Evolutionary conservation across 2,888 invertebrate genomes (phyloP), one percentile per base, ranked within the genome.

Genomic region (Balanococcus diminutus): DNA sequence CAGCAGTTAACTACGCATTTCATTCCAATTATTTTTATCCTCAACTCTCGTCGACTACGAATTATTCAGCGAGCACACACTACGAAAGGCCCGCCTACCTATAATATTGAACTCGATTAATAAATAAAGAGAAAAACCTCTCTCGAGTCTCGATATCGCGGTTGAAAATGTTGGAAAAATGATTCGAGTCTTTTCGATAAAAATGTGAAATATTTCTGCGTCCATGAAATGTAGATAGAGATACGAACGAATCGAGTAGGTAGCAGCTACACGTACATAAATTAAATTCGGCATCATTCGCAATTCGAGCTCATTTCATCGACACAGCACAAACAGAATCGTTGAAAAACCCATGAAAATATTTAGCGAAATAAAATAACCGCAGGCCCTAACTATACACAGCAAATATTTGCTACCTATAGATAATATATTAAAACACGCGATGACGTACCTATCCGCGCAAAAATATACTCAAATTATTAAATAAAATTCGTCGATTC

Each of bases 141-240:
- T 4, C 72, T 72, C n/a, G n/a, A n/a, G n/a, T n/a, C 8, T 56
- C 31, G 72, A 72, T 31, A 72, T 8, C 5, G 67, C 25, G 1
- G 0, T 51, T n/a, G n/a, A 51, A 67, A 22, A 19, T 9, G 72
- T 31, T 72, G 2, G 16, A 72, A 72, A 72, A 72, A 72, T 67
- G 31, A 72, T 72, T 72, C 31, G 72, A 72, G 28, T 72, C n/a
- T 72, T 31, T 72, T 0, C 75, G 75, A 79, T 79, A 79, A 79
- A 79, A 79, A 79, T 79, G 19, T 79, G 36, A 79, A 79, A 79
- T 79, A 79, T 79, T 79, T 79, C 16, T 8, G 56, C 19, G 2
- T 36, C 31, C 11, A 22, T 36, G 19, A 79, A 79, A 8, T 36
- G 75, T 19, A 79, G n/a, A n/a, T 28, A 11, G 19, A n/a, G 22